Evolutionary conservation across 2,888 invertebrate genomes (phyloP), one percentile per base, ranked within the genome.

Genomic region (Leuctra nigra): DNA sequence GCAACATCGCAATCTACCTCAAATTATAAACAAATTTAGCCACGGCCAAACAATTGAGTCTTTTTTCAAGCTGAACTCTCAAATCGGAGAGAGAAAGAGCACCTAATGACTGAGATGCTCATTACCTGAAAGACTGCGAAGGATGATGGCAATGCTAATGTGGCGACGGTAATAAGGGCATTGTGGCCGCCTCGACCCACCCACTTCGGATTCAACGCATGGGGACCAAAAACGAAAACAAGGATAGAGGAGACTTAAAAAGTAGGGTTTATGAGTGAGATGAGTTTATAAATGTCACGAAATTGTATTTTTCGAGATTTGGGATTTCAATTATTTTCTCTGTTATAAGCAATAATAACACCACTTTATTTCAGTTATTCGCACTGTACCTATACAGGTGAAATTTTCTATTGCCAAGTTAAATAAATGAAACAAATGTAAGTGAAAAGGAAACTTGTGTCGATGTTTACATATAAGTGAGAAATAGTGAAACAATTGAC

Each of bases 1-100:
- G 50, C 50, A 50, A 50, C 50, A 18, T 50, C 23, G 50, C 35
- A 25, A 54, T 54, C 2, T 20, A n/a, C 23, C 44, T 44, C 54
- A 54, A 54, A 54, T 54, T 54, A 54, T 54, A 54, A 54, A 54
- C 46, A 54, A 54, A 54, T 54, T 54, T 54, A 44, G 46, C 16
- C 35, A 13, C 50, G 50, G 29, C 16, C 50, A 50, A 50, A 50
- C 50, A 50, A 18, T 50, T 50, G 35, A 3, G 29, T 50, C 35
- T 50, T 50, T 44, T 29, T 29, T 29, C 29, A 29, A n/a, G n/a
- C n/a, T n/a, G n/a, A n/a, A n/a, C n/a, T n/a, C n/a, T n/a, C n/a
- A n/a, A n/a, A n/a, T n/a, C n/a, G n/a, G n/a, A n/a, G n/a, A n/a
- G n/a, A n/a, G n/a, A n/a, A n/a, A n/a, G 29, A 29, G 29, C 11